Base-by-base conservation (phyloP, 1,140 invertebrate species). In the Xylocopa sonorina region DNA sequence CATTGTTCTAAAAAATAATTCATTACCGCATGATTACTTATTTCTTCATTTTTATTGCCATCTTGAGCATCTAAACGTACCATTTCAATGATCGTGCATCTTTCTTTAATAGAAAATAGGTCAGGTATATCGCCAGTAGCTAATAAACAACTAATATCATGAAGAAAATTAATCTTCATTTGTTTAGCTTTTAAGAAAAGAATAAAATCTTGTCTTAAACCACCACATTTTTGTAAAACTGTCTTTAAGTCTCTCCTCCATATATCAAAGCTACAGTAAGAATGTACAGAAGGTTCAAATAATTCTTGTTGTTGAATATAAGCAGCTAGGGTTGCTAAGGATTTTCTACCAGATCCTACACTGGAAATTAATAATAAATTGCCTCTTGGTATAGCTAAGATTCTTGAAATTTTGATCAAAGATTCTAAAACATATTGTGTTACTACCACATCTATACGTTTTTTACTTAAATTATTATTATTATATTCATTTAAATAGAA, bases 161-260 rank as follows among this genome's bases (percentile, higher is more conserved):
- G 92, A 9, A 96, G 85, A 84, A 95, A 94, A 74, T 94, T 93
- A 78, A 95, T 91, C 80, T 94, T 94, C 34, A 96, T 93, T 87
- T 95, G 93, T 21, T 93, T 91, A 83, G 96, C 95, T 32, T 93
- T 94, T 43, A 96, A 93, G 18, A 96, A 90, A 80, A 96, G 95
- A 0, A 95, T 94, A 29, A 91, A 93, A 83, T 94, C 92, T 57
- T 93, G 93, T 41, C 94, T 94, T 41, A 92, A 90, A 3, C 92
- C 93, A 80, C 91, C 95, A 86, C 93, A 93, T 50, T 89, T 92
- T 86, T 94, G 95, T 78, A 96, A 87, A 69, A 95, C 92, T 62
- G 92, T 91, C 82, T 95, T 94, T n/a, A 96, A 85, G 86, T 95
- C 93, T n/a, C 94, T 92, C 77, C 93, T 91, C 95, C 95, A 96